Conservation (phyloP, 2,113 vertebrate genomes). For the Chaenocephalus aceratus region DNA sequence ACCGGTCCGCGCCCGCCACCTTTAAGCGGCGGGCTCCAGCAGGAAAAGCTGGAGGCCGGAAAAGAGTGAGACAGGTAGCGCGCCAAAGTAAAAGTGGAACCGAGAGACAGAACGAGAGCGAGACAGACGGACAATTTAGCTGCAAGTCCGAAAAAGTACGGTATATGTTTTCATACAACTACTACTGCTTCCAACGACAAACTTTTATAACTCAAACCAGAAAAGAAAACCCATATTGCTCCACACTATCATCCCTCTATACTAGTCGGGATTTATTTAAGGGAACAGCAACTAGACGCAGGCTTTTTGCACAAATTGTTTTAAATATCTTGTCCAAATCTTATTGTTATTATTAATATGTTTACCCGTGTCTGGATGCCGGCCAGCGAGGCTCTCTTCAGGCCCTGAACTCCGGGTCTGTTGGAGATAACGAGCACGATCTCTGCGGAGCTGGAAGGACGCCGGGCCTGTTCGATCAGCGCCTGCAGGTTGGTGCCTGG, state of each 20-base stretch:
- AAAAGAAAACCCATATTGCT: not conserved
- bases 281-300: too few relatives aligned
- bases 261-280: not conserved
- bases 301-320: not conserved
- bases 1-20: too few relatives aligned
- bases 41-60: too few relatives aligned
- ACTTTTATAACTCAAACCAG: not conserved
- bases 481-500: conserved; percentile 96
- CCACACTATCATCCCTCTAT: not conserved
- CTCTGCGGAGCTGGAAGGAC: conserved; percentile 86
- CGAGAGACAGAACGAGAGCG: too few relatives aligned
- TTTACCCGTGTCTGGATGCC: conserved; percentile 92
- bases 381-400: conserved; percentile 90
- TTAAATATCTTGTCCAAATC: too few relatives aligned
- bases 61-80: too few relatives aligned
- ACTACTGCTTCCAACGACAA: not conserved
- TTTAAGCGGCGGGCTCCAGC: too few relatives aligned
- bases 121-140: too few relatives aligned
- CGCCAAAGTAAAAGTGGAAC: too few relatives aligned
- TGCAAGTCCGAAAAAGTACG: too few relatives aligned
- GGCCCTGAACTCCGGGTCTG: conserved; percentile 88
- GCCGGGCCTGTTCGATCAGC: conserved; percentile 89
- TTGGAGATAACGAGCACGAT: conserved; percentile 96
- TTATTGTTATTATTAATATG: not conserved
- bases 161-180: too few relatives aligned